A percentile compares a stretch with the other conserved stretches of the same genome.
phyloP scores from a whole-genome alignment of 2,797 vertebrate genomes.

The Danio kyathit region DNA sequence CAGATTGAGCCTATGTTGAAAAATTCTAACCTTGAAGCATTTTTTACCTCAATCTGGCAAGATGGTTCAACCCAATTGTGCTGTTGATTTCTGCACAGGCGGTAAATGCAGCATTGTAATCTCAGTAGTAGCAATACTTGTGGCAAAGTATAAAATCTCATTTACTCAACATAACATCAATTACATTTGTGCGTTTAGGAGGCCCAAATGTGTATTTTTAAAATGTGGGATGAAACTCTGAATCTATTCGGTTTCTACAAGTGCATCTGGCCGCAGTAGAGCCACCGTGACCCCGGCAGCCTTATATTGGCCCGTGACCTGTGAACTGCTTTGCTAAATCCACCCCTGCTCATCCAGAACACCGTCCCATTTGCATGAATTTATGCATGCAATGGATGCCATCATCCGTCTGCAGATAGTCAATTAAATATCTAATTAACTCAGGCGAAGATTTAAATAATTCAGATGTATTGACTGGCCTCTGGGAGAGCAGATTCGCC shows the following conservation, averaged over 20 bases:
- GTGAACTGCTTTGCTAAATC: constrained; percentile 67
- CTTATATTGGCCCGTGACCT: constrained; percentile 72
- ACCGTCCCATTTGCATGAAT: constrained; percentile 77
- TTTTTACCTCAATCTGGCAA: no score
- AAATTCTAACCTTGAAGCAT: no score
- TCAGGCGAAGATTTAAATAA: constrained; percentile 82
- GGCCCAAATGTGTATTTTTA: no score
- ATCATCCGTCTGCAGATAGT: constrained; percentile 79
- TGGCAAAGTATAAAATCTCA: no score
- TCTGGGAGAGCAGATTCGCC: constrained; percentile 61
- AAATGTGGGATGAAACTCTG: no score
- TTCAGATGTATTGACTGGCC: constrained; percentile 78
- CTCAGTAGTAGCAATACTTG: no score
- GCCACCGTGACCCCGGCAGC: constrained; percentile 52
- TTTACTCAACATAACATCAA: no score
- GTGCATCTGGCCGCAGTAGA: background rate
- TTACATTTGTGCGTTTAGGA: no score
- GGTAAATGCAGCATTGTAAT: no score
- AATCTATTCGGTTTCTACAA: background rate
- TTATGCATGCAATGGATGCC: constrained; percentile 73
- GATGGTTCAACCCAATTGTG: no score
- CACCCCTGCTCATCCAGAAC: constrained; percentile 63
- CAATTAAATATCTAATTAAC: constrained; percentile 86
- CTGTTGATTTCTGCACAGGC: no score
- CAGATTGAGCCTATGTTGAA: no score